Percentiles rank a stretch among this genome's conserved stretches.
These are phyloP conservation scores for Lypha dubia DNA, from an alignment of 2,888 invertebrate species.

Conservation along the genomic window DNA sequence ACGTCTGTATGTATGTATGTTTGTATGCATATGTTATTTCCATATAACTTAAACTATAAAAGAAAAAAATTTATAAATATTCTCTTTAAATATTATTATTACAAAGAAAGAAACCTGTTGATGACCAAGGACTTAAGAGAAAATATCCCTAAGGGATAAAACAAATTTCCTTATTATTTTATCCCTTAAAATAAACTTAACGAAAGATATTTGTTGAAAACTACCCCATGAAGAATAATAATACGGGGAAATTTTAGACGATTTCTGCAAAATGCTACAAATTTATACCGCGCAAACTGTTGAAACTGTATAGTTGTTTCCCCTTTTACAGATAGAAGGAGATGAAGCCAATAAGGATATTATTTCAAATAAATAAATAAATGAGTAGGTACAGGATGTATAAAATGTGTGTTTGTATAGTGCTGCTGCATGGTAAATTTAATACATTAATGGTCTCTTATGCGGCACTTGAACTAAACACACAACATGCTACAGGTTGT, in stretches of 20 bases:
- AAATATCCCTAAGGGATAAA: conserved; percentile 34
- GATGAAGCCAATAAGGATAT: neutral
- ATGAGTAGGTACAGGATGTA: neutral
- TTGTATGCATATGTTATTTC: neutral
- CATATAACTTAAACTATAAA: neutral
- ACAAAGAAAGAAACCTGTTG: conserved; percentile 53
- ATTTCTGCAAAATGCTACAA: conserved; percentile 10
- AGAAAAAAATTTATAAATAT: neutral
- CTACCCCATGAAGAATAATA: conserved; percentile 1
- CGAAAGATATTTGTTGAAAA: conserved; percentile 48
- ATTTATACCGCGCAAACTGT: conserved; percentile 19
- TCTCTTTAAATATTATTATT: neutral
- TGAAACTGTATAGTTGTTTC: neutral
- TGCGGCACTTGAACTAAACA: conserved; percentile 55
- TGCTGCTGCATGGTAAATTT: conserved; percentile 35
- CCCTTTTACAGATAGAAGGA: neutral
- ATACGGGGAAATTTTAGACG: conserved; percentile 60
- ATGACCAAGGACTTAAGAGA: conserved; percentile 39
- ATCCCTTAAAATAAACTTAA: conserved; percentile 42
- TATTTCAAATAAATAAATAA: neutral
- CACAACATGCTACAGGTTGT: conserved; percentile 74
- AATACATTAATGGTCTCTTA: conserved; percentile 43
- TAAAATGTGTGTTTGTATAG: neutral
- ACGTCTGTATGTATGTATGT: neutral
- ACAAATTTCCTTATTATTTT: neutral